Percentiles rank a stretch among this genome's conserved stretches.
Conservation (phyloP, 2,888 invertebrate species). For the Agrochola litura region DNA sequence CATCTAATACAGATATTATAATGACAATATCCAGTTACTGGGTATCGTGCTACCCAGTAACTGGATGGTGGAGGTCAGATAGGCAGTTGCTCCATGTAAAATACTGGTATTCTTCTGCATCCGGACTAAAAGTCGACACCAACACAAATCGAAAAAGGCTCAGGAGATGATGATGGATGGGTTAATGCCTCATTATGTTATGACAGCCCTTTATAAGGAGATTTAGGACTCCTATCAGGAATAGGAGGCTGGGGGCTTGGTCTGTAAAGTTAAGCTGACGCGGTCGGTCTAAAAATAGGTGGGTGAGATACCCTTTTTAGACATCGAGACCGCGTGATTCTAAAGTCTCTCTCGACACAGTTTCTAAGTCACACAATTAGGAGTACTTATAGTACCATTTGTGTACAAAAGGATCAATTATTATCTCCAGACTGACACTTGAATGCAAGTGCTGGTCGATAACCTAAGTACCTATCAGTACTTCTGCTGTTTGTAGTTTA, state of each 20-base stretch:
- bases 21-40: too few species aligned
- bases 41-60: too few species aligned
- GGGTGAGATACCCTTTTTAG: too few species aligned
- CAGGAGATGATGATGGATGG: neutral
- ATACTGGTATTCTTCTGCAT: neutral
- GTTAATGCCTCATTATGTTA: neutral
- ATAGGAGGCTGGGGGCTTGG: neutral
- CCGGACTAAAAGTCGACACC: neutral
- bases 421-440: conserved; percentile 31
- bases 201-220: neutral
- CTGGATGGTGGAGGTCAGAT: too few species aligned
- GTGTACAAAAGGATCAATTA: conserved; percentile 4
- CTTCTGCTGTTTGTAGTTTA: neutral
- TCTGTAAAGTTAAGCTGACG: neutral
- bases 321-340: neutral
- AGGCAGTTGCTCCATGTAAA: neutral
- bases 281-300: neutral
- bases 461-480: conserved; percentile 46
- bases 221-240: too few species aligned
- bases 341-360: conserved; percentile 9
- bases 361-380: conserved; percentile 22
- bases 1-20: too few species aligned
- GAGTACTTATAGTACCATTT: neutral
- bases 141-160: neutral
- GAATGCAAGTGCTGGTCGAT: conserved; percentile 46